phyloP scores from a whole-genome alignment of 2,797 vertebrate genomes.

The Eremophila alpestris region DNA sequence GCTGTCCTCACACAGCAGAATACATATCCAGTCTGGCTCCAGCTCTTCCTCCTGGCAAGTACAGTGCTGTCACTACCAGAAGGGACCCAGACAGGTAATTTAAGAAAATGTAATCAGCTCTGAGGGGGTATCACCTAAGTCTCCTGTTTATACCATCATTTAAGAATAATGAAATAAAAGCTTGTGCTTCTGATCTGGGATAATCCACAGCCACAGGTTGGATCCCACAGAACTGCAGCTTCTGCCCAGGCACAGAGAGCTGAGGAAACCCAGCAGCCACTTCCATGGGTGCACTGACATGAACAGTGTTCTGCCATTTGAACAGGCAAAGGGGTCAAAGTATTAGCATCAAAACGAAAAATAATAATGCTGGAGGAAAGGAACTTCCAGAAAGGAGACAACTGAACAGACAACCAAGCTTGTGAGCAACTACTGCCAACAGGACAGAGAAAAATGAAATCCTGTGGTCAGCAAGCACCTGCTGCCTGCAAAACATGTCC shows the following conservation, averaged over 20 bases:
- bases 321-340: neutral
- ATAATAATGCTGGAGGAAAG: neutral
- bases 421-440: neutral
- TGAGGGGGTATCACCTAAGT: neutral
- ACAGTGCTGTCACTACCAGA: neutral
- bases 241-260: neutral
- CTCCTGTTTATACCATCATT: neutral
- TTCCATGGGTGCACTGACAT: neutral
- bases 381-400: neutral
- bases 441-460: neutral
- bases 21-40: neutral
- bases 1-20: neutral
- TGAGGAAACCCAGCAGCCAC: neutral
- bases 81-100: neutral
- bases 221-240: neutral
- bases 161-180: neutral
- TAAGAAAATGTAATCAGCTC: conserved; percentile 8
- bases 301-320: neutral
- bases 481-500: neutral
- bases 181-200: neutral
- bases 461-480: neutral
- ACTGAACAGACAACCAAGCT: neutral
- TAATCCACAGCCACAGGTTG: neutral
- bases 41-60: neutral
- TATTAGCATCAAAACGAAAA: neutral